phyloP scores from a whole-genome alignment of 1,140 invertebrate species.

The Saccostrea glomerata region DNA sequence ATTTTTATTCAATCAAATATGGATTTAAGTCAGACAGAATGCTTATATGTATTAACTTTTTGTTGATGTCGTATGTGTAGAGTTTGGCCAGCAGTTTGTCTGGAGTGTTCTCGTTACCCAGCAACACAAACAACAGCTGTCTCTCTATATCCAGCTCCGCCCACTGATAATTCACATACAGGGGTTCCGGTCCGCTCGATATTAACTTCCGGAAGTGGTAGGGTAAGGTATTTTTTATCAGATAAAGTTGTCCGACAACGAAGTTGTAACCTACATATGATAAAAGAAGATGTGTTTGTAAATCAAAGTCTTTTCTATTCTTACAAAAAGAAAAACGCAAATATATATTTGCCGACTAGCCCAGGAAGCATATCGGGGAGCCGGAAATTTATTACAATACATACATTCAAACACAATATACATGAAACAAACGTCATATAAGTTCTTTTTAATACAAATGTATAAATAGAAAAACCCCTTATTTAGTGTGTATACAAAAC shows the following conservation, averaged over 20 bases:
- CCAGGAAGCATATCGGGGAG: too few relatives aligned
- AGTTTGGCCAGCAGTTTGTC: conserved; percentile 48
- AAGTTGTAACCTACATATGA: conserved; percentile 31
- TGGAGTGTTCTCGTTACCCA: conserved; percentile 57
- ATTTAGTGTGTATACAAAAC: too few relatives aligned
- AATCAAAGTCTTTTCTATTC: too few relatives aligned
- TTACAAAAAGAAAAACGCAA: too few relatives aligned
- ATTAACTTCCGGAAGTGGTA: conserved; percentile 34
- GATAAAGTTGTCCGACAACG: conserved; percentile 20
- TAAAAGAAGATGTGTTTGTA: background rate
- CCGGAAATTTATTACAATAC: too few relatives aligned
- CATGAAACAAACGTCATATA: too few relatives aligned
- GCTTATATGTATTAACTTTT: background rate
- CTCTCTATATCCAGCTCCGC: conserved; percentile 37
- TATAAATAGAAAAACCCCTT: too few relatives aligned
- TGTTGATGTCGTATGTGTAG: conserved; percentile 37
- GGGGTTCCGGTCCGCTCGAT: conserved; percentile 35
- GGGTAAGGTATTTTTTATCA: conserved; percentile 13
- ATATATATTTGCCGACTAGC: too few relatives aligned
- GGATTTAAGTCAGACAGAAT: too few relatives aligned
- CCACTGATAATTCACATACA: conserved; percentile 59
- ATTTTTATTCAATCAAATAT: too few relatives aligned
- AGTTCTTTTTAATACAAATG: too few relatives aligned
- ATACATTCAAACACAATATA: too few relatives aligned
- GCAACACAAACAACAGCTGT: conserved; percentile 46